These are phyloP conservation scores for Netelia fuscicornis DNA, from an alignment of 2,888 invertebrate genomes.

Conservation along the genomic window DNA sequence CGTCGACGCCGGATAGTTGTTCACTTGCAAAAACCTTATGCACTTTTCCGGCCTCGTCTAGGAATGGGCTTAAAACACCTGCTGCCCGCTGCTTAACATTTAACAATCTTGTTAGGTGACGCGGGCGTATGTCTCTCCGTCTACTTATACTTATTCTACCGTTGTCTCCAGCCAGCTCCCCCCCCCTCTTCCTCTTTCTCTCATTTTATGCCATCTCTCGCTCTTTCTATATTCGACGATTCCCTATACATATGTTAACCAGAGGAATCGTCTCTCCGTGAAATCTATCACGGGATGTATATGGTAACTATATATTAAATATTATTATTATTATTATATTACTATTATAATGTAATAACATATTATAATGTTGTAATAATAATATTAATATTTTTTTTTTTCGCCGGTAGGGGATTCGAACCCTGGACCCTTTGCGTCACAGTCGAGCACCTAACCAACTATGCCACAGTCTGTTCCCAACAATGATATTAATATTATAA, in stretches of 20 bases:
- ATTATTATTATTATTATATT: too few relatives aligned
- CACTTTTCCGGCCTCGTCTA: constrained; percentile 83
- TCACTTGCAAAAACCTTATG: constrained; percentile 72
- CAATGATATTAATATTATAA: too few relatives aligned
- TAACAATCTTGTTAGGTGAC: constrained; percentile 71
- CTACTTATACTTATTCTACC: neutral
- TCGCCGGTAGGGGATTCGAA: too few relatives aligned
- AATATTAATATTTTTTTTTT: too few relatives aligned
- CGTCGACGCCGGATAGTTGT: constrained; percentile 63
- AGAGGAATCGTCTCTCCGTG: neutral
- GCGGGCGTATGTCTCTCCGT: neutral
- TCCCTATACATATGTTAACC: neutral
- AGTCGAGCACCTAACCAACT: too few relatives aligned
- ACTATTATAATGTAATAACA: too few relatives aligned
- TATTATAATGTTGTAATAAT: too few relatives aligned
- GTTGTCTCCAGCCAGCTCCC: neutral
- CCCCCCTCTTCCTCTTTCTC: neutral
- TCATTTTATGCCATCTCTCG: neutral
- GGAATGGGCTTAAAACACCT: constrained; percentile 81
- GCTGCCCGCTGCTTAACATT: constrained; percentile 75
- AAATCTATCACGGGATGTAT: too few relatives aligned
- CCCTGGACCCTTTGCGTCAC: too few relatives aligned
- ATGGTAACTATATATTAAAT: too few relatives aligned
- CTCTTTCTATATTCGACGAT: neutral
- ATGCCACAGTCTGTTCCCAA: too few relatives aligned